These are phyloP conservation scores for Eueides isabella DNA, from an alignment of 1,140 invertebrate species.

Conservation along the genomic window DNA sequence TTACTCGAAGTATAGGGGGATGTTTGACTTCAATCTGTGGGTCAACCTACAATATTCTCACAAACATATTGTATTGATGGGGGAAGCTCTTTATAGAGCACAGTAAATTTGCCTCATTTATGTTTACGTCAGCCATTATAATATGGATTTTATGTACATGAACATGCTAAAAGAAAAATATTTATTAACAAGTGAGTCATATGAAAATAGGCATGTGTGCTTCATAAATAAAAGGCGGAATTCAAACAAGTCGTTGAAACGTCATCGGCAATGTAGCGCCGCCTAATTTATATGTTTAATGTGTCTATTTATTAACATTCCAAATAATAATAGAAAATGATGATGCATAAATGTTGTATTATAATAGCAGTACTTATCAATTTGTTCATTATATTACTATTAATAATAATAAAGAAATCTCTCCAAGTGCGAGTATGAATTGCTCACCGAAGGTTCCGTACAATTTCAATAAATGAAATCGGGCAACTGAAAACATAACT, in stretches of 20 bases:
- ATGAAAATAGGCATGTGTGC: constrained; percentile 46
- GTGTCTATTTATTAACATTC: constrained; percentile 15
- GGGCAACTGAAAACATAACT: too few species aligned
- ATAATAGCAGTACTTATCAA: background rate
- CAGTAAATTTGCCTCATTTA: constrained; percentile 80
- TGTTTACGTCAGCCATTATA: constrained; percentile 78
- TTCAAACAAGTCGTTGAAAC: constrained; percentile 64
- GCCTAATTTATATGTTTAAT: constrained; percentile 51
- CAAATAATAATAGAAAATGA: background rate
- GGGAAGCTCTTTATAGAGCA: constrained; percentile 76
- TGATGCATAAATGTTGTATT: background rate
- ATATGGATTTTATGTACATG: constrained; percentile 76
- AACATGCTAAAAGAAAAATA: constrained; percentile 50
- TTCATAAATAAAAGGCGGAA: constrained; percentile 64
- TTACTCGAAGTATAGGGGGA: constrained; percentile 64
- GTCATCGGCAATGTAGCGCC: constrained; percentile 50
- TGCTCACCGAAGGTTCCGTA: too few species aligned
- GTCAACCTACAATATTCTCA: constrained; percentile 73
- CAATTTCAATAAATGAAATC: too few species aligned
- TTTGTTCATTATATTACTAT: background rate
- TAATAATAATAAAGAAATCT: background rate
- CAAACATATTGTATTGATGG: constrained; percentile 79
- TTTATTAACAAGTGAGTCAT: constrained; percentile 4
- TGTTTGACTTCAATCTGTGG: constrained; percentile 68
- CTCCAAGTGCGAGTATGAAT: too few species aligned